Conservation (phyloP, 2,113 vertebrate species). For the Lycocorax pyrrhopterus region DNA sequence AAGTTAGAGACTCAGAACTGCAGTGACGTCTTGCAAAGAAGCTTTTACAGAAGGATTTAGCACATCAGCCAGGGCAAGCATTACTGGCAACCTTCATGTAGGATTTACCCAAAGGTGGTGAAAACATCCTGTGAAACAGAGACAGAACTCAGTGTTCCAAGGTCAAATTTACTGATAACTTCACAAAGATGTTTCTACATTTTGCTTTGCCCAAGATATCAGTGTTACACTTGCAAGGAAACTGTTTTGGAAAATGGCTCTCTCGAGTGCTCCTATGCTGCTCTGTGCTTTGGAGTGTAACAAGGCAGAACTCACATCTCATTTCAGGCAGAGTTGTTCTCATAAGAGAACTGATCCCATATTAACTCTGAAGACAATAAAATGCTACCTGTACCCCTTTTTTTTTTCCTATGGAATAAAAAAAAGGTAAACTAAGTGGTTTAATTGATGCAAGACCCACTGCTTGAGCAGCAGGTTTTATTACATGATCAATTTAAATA, state of each 20-base stretch:
- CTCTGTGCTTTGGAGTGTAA: neutral
- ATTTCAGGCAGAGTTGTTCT: neutral
- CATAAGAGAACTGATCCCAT: neutral
- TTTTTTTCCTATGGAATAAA: neutral
- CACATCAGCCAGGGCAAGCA: neutral
- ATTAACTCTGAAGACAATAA: neutral
- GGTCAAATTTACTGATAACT: neutral
- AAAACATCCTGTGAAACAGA: neutral
- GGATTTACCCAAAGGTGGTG: neutral
- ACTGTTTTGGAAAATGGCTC: neutral
- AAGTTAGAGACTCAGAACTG: neutral
- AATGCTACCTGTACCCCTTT: neutral
- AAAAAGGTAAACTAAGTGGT: neutral
- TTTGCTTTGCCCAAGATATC: neutral
- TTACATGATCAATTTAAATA: neutral
- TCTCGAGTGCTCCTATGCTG: neutral
- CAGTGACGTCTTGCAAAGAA: neutral
- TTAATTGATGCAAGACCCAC: neutral
- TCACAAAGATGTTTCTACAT: neutral
- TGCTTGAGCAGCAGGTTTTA: neutral
- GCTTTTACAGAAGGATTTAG: neutral
- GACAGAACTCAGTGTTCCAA: neutral
- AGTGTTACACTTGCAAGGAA: neutral
- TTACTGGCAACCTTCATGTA: neutral
- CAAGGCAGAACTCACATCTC: neutral